These are phyloP conservation scores for Eupithecia insigniata DNA, from an alignment of 2,888 invertebrate genomes.

Conservation along the genomic window DNA sequence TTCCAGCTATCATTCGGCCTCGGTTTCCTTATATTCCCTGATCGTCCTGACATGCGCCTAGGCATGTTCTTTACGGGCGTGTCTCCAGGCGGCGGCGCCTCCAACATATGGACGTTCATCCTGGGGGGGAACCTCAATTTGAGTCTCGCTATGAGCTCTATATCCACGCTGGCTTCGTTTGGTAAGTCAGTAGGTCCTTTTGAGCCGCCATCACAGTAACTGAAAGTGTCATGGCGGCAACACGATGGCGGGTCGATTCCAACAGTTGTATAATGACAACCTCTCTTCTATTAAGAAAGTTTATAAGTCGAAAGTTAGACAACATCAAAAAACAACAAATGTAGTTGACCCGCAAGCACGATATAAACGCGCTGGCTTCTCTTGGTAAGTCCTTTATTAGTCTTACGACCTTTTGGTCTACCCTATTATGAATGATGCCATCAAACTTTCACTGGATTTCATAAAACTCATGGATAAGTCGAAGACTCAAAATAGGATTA, in stretches of 20 bases:
- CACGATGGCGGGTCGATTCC: not conserved
- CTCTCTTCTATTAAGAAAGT: too few species aligned
- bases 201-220: not conserved
- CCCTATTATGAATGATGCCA: too few species aligned
- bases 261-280: too few species aligned
- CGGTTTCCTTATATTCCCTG: constrained; percentile 88
- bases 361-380: too few species aligned
- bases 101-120: constrained; percentile 97
- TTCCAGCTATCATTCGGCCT: constrained; percentile 88
- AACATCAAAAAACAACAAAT: too few species aligned
- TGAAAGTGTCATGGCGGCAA: not conserved
- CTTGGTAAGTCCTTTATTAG: too few species aligned
- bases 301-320: too few species aligned
- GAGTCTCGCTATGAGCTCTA: constrained; percentile 97
- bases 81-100: constrained; percentile 97
- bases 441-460: too few species aligned
- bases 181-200: constrained; percentile 79
- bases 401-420: too few species aligned
- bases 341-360: too few species aligned
- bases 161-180: constrained; percentile 94
- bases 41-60: constrained; percentile 85
- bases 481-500: too few species aligned
- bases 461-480: too few species aligned
- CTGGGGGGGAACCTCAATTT: constrained; percentile 96
- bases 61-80: constrained; percentile 96